Percentiles rank a stretch among this genome's conserved stretches.
Conservation (phyloP, 2,888 invertebrate genomes). For the Smittia sp. region DNA sequence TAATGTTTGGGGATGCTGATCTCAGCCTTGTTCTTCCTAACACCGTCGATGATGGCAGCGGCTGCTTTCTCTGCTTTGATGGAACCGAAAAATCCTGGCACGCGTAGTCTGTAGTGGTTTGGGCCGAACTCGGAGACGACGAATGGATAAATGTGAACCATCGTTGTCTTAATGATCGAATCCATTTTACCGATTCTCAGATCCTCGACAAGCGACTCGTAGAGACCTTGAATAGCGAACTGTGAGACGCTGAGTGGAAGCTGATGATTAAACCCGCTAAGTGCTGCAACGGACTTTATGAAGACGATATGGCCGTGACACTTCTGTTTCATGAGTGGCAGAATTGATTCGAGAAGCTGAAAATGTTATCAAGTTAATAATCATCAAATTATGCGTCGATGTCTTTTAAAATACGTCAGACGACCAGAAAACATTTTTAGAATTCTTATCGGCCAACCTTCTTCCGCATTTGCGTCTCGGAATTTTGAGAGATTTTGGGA, state of each 20-base stretch:
- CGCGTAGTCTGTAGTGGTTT: slow-evolving; percentile 59
- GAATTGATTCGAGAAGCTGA: slow-evolving; percentile 60
- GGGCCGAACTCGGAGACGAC: slow-evolving; percentile 58
- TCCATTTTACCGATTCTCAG: slow-evolving; percentile 57
- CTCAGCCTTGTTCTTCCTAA: slow-evolving; percentile 61
- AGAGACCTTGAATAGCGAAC: slow-evolving; percentile 65
- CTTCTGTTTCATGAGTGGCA: slow-evolving; percentile 60
- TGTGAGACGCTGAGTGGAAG: slow-evolving; percentile 64
- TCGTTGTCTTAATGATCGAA: slow-evolving; percentile 60
- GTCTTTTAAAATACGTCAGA: too few species aligned
- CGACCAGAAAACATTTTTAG: too few species aligned
- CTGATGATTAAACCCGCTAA: slow-evolving; percentile 59
- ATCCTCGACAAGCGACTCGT: slow-evolving; percentile 63
- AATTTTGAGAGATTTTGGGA: too few species aligned
- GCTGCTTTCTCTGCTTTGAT: slow-evolving; percentile 61
- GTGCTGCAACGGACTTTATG: slow-evolving; percentile 62
- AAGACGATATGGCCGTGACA: slow-evolving; percentile 63
- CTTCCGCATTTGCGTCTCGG: too few species aligned
- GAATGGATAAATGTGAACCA: slow-evolving; percentile 64
- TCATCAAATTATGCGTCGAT: too few species aligned
- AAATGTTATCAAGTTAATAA: too few species aligned
- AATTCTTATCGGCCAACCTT: too few species aligned
- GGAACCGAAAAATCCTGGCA: slow-evolving; percentile 65
- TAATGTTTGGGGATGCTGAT: slow-evolving; percentile 64
- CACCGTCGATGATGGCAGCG: slow-evolving; percentile 59